Percentiles rank a stretch among this genome's conserved stretches.
These are phyloP conservation scores for Papilio gigon DNA, from an alignment of 2,888 invertebrate species.

Conservation along the genomic window DNA sequence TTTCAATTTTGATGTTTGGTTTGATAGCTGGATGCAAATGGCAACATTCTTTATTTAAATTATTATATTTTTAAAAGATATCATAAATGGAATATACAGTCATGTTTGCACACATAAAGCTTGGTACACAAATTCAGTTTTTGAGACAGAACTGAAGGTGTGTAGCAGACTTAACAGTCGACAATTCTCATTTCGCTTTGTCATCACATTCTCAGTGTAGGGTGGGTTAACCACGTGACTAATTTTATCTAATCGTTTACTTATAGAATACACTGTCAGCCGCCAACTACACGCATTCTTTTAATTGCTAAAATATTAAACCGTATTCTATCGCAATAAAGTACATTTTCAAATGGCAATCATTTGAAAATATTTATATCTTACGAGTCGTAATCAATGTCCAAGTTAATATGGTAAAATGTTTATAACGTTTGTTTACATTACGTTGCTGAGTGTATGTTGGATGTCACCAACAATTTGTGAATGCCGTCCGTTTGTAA, in stretches of 20 bases:
- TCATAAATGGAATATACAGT: too few species aligned
- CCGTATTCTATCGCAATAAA: background rate
- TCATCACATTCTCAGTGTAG: conserved; percentile 52
- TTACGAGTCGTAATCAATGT: background rate
- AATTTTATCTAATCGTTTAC: conserved; percentile 57
- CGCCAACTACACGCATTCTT: conserved; percentile 51
- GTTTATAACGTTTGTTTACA: conserved; percentile 28
- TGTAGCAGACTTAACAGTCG: too few species aligned
- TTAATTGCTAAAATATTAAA: conserved; percentile 29
- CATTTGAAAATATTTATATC: background rate
- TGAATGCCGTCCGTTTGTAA: background rate
- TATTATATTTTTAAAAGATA: too few species aligned
- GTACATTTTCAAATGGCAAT: background rate
- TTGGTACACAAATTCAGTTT: too few species aligned
- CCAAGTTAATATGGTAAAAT: background rate
- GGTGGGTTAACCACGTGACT: conserved; percentile 55
- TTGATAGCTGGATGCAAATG: too few species aligned
- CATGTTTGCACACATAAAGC: too few species aligned
- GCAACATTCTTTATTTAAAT: too few species aligned
- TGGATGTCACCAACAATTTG: background rate
- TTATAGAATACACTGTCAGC: conserved; percentile 57
- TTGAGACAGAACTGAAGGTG: too few species aligned
- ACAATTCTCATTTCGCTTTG: too few species aligned
- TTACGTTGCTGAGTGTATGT: conserved; percentile 7
- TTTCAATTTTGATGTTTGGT: too few species aligned